Evolutionary conservation across 2,113 vertebrate species (phyloP), one percentile per base, ranked within the genome.

Genomic region (Tachycineta bicolor): DNA sequence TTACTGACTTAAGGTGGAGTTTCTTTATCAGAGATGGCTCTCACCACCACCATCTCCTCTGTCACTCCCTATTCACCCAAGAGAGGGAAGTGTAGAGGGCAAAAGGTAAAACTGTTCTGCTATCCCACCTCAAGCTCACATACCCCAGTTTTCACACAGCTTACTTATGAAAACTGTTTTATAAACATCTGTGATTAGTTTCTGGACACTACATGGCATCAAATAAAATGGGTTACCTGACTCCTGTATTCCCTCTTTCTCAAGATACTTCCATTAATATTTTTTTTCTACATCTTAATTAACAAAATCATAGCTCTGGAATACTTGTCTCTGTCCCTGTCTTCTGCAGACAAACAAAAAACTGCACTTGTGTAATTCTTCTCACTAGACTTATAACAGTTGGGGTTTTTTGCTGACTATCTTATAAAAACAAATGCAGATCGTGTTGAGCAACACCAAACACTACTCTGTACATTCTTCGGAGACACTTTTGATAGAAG

Each of bases 321-420:
- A 77, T 34, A 53, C 11, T 65, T 75, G 9, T 46, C 11, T 90
- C 84, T 55, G 37, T 77, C 74, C 43, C 10, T 67, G 11, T 55
- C 34, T 71, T 53, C 49, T 67, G 23, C 60, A 70, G 59, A 43
- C 12, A 84, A 69, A n/a, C 8, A 56, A 50, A 68, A 37, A 4
- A 15, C 26, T 70, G 15, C 53, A 4, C n/a, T 34, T 29, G 4
- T 59, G 15, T 59, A 78, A 84, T 44, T 52, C n/a, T 89, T 83
- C 81, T 87, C 6, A 2, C 16, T 67, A 43, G 65, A 34, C 3
- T 87, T 33, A 39, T 2, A 83, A 28, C 2, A 0, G 0, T 14
- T 53, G 11, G 11, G 11, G 3, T 33, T 86, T 80, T 89, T 46
- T 23, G 4, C 22, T 74, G 33, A n/a, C 18, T 63, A 7, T n/a